Evolutionary conservation across 2,113 vertebrate species (phyloP).

Genomic region (Centropristis striata): DNA sequence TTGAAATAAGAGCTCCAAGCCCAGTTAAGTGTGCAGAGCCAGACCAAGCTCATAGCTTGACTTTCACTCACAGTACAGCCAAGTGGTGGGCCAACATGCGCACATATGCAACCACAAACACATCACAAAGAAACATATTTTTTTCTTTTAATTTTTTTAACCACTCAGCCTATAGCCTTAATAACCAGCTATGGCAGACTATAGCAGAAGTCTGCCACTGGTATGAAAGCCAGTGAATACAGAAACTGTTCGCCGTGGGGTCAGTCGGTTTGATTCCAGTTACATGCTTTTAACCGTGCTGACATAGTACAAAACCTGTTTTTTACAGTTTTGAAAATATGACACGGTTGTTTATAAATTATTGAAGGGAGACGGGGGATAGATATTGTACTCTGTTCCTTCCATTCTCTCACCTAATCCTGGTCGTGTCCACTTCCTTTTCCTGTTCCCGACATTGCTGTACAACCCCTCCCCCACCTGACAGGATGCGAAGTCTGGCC

Average conservation of each 20-base stretch:
- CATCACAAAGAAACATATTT: background rate
- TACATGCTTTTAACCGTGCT: slow-evolving; percentile 28
- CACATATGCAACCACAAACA: slow-evolving; percentile 25
- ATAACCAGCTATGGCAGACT: slow-evolving; percentile 11
- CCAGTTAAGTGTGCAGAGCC: slow-evolving; percentile 75
- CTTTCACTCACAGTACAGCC: slow-evolving; percentile 74
- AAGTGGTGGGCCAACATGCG: slow-evolving; percentile 54
- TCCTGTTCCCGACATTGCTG: slow-evolving; percentile 83
- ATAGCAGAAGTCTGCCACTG: background rate
- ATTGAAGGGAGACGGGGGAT: slow-evolving; percentile 66
- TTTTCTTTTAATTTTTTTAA: background rate
- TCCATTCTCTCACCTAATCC: slow-evolving; percentile 81
- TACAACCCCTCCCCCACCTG: slow-evolving; percentile 68
- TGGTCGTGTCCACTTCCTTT: slow-evolving; percentile 84
- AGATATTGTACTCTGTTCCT: slow-evolving; percentile 82
- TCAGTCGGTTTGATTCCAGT: slow-evolving; percentile 22
- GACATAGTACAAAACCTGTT: slow-evolving; percentile 39
- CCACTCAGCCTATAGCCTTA: background rate
- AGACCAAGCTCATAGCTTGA: slow-evolving; percentile 73
- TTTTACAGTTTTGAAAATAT: slow-evolving; percentile 63
- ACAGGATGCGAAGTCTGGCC: slow-evolving; percentile 86
- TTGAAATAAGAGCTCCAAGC: slow-evolving; percentile 86
- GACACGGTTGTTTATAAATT: slow-evolving; percentile 74
- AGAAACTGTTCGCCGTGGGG: background rate
- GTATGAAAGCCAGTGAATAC: slow-evolving; percentile 15